Evolutionary conservation across 30 jellyfish, hydroid and myxozoan species (phyloP), one percentile per base, ranked within the genome.

Genomic region (Aurelia aurita complex sp. Pacific): DNA sequence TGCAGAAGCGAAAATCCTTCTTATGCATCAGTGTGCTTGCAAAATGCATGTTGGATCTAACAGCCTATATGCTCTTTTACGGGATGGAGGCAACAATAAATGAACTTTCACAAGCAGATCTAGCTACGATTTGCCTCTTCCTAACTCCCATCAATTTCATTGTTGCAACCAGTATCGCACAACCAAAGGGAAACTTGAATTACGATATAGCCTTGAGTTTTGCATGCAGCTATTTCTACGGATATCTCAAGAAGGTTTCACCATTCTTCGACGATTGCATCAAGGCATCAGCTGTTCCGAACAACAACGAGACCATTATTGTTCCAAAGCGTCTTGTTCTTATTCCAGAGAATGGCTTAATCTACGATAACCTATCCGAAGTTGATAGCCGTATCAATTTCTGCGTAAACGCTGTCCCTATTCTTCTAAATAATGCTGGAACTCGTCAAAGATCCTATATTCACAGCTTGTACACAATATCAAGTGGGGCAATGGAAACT

Each of bases 161-260:
- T 5, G 55, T 62, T 63, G 80, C 72, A 11, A 10, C 54, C 35
- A 17, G 60, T 6, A 12, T 52, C 15, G 1, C n/a, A 6, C 60
- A 46, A 34, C 72, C 29, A 17, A 51, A 43, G 14, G 63, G 81
- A 18, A 79, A 33, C 2, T 33, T 79, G 12, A 62, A n/a, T 2
- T 23, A 75, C 17, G 89, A 79, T 29, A 4, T 79, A 15, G 89
- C 89, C 7, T 16, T 34, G 33, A 42, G 73, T 42, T 55, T 79
- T 36, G 78, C 63, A 53, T 36, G 51, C 14, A 79, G 73, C 33
- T 79, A 79, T 34, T 64, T 79, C 34, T 65, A 79, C 53, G 89
- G 79, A n/a, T 79, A 79, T 57, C 59, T 79, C 53, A 23, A 65
- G 35, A 79, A 79, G 38, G 2, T 79, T 13, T 74, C 79, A 13